A percentile compares a stretch with the other conserved stretches of the same genome.
Evolutionary conservation across 2,113 vertebrate genomes (phyloP).

Genomic region (Callopanchax toddi): DNA sequence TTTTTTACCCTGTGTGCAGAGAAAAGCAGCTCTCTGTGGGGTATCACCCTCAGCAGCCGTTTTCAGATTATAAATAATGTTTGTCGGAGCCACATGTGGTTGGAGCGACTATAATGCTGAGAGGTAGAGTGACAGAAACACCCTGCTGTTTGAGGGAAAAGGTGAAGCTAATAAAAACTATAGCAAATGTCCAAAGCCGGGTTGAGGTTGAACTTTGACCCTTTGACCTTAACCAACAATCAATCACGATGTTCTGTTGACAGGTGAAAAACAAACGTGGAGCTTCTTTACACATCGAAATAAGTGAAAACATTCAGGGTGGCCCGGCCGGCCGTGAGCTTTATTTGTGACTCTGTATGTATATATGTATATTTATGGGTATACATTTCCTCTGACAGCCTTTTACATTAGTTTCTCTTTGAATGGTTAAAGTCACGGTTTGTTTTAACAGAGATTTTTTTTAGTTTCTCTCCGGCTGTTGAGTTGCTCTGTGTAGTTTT

Average conservation of each 20-base stretch:
- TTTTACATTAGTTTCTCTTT: conserved; percentile 25
- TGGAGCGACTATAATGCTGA: not conserved
- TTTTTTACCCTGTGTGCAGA: conserved; percentile 1
- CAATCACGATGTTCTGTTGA: conserved; percentile 45
- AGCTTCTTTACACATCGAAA: not conserved
- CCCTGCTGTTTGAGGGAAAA: conserved; percentile 33
- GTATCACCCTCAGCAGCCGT: not conserved
- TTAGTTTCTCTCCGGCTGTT: conserved; percentile 41
- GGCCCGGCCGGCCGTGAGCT: conserved; percentile 22
- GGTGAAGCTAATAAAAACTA: conserved; percentile 27
- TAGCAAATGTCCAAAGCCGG: conserved; percentile 27
- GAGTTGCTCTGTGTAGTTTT: conserved; percentile 6
- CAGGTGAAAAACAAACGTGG: conserved; percentile 16
- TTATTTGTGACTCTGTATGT: conserved; percentile 47
- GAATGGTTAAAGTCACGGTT: conserved; percentile 50
- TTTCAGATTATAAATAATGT: conserved; percentile 1
- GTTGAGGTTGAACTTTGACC: conserved; percentile 29
- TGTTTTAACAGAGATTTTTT: conserved; percentile 73
- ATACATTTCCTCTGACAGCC: conserved; percentile 46
- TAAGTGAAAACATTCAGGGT: conserved; percentile 24
- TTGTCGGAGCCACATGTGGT: conserved; percentile 1
- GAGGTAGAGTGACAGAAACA: not conserved
- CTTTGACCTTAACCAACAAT: conserved; percentile 15
- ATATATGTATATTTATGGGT: conserved; percentile 28
- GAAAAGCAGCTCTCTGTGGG: conserved; percentile 14